Conservation (phyloP, 2,797 vertebrate species). For the Gymnoscopelus microlampas region DNA sequence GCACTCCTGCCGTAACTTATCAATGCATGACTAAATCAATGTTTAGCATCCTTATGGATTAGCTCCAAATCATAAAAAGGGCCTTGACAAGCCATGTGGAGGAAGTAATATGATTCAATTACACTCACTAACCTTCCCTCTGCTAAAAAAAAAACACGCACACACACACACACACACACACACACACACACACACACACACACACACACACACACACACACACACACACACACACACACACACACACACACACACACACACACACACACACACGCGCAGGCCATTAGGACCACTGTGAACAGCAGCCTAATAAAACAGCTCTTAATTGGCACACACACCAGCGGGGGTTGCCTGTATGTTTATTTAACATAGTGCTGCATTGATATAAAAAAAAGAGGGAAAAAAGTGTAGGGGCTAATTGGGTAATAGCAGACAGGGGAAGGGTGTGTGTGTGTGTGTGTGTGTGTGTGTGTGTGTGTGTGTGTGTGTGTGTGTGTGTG, state of each 20-base stretch:
- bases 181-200: conserved; percentile 29
- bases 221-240: conserved; percentile 38
- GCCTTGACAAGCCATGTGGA: conserved; percentile 74
- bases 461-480: not conserved
- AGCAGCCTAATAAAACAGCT: conserved; percentile 74
- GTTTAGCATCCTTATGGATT: conserved; percentile 70
- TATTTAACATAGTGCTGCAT: conserved; percentile 68
- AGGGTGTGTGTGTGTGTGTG: not conserved
- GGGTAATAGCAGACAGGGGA: conserved; percentile 42
- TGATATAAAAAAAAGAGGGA: conserved; percentile 44
- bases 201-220: conserved; percentile 28
- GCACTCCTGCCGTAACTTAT: conserved; percentile 36
- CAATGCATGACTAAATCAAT: conserved; percentile 58
- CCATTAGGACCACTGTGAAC: conserved; percentile 53
- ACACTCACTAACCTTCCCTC: conserved; percentile 70
- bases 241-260: conserved; percentile 38
- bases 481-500: not conserved
- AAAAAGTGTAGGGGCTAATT: conserved; percentile 61
- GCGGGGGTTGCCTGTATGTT: conserved; percentile 64
- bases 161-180: conserved; percentile 34
- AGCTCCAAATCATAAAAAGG: conserved; percentile 74
- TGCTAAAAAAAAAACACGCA: conserved; percentile 43
- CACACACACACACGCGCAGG: conserved; percentile 37
- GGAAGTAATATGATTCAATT: conserved; percentile 78
- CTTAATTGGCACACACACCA: conserved; percentile 73